Conservation (phyloP, 1,140 invertebrate genomes). For the Bombus superbus region DNA sequence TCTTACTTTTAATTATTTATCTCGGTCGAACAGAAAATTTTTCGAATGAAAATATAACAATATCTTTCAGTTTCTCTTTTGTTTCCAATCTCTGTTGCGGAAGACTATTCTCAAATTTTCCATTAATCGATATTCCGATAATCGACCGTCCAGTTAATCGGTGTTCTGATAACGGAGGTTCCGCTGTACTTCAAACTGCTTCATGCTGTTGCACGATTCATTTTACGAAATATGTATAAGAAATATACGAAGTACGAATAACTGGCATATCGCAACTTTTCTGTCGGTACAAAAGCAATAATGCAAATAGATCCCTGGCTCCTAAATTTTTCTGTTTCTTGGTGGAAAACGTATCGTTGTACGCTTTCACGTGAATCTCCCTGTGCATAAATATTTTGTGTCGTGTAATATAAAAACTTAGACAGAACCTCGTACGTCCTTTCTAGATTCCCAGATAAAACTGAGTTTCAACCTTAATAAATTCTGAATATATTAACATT, state of each 20-base stretch:
- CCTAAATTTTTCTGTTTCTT: background rate
- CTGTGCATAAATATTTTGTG: constrained; percentile 16
- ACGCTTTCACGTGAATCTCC: constrained; percentile 28
- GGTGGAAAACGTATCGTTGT: background rate
- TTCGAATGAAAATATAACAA: background rate
- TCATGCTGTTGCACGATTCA: background rate
- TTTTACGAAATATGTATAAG: background rate
- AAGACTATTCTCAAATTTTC: background rate
- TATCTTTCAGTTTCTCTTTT: background rate
- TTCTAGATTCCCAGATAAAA: background rate
- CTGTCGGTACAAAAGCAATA: background rate
- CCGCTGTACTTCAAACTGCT: background rate
- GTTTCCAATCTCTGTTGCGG: background rate
- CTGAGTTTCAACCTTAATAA: background rate
- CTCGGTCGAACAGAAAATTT: background rate
- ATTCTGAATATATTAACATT: background rate
- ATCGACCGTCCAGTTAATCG: background rate
- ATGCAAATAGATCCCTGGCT: constrained; percentile 6
- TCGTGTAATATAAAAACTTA: background rate
- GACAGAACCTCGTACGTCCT: background rate
- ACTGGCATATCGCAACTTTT: background rate
- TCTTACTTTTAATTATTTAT: background rate
- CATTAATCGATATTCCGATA: background rate
- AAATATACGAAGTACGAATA: background rate
- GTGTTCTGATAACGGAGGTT: background rate